Evolutionary conservation across 1,140 invertebrate species (phyloP).

Genomic region (Zeugodacus cucurbitae): DNA sequence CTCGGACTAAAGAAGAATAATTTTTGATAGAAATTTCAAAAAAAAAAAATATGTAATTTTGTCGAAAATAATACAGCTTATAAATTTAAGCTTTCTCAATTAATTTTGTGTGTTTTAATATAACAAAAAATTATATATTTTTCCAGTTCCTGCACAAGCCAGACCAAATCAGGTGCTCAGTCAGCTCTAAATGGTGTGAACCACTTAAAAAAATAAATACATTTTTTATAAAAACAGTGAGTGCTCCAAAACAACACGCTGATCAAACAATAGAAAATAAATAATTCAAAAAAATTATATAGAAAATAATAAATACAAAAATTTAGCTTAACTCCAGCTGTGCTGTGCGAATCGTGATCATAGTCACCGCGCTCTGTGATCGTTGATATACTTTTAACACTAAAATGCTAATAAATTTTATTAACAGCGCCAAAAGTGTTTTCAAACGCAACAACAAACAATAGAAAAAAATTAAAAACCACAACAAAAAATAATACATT

Average conservation of each 20-base stretch:
- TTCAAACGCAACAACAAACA: background rate
- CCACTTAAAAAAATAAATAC: background rate
- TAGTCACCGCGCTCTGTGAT: background rate
- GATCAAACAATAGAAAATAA: background rate
- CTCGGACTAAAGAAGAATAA: background rate
- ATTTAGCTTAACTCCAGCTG: background rate
- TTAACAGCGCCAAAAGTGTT: background rate
- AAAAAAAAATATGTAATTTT: background rate
- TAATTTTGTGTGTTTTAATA: background rate
- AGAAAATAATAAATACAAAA: background rate
- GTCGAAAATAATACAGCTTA: too few species aligned
- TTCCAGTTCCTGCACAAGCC: background rate
- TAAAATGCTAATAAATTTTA: background rate
- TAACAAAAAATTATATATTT: background rate
- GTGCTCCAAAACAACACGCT: background rate
- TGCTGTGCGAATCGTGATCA: slow-evolving; percentile 6
- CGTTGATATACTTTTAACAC: slow-evolving; percentile 14
- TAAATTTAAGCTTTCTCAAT: background rate
- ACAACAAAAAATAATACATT: too few species aligned
- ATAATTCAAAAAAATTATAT: background rate
- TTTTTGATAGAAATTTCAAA: background rate
- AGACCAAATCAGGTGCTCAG: background rate
- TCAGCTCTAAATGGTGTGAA: background rate
- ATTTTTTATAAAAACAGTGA: background rate
- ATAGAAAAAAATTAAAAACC: too few species aligned